Percentiles rank a stretch among this genome's conserved stretches.
phyloP scores from a whole-genome alignment of 2,113 vertebrate genomes.

The Callipepla californica region DNA sequence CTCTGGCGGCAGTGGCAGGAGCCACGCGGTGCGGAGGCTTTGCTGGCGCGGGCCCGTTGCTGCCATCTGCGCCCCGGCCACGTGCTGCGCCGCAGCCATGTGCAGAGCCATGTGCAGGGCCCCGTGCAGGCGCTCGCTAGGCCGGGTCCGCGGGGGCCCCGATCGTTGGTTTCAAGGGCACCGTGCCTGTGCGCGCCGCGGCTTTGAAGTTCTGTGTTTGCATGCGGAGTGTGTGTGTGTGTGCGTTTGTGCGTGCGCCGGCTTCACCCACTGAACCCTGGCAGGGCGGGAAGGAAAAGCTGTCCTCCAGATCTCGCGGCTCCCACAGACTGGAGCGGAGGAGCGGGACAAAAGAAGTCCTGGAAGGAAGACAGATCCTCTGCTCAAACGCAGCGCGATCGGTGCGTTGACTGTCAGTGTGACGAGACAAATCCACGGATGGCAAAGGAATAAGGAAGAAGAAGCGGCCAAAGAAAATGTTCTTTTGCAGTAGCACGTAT shows the following conservation, averaged over 20 bases:
- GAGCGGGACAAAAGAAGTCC: not conserved
- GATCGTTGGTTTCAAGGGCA: conserved; percentile 59
- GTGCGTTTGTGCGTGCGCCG: not conserved
- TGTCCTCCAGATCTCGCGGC: not conserved
- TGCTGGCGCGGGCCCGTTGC: conserved; percentile 38
- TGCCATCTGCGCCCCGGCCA: conserved; percentile 69
- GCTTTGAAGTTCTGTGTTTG: conserved; percentile 6
- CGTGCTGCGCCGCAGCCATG: conserved; percentile 60
- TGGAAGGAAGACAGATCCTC: not conserved
- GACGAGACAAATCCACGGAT: not conserved
- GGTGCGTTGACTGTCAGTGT: not conserved
- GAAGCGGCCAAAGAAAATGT: conserved; percentile 3
- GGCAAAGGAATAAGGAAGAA: conserved; percentile 35
- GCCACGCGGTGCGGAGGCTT: conserved; percentile 50
- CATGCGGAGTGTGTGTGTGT: not conserved
- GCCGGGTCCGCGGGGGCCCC: conserved; percentile 40
- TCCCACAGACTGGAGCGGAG: not conserved
- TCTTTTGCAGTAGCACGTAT: conserved; percentile 1
- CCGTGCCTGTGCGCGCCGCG: not conserved
- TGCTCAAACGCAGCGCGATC: not conserved
- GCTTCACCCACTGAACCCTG: not conserved
- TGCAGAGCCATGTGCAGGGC: not conserved
- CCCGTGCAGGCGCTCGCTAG: not conserved
- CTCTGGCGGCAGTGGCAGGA: conserved; percentile 48
- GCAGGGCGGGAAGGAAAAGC: not conserved